A percentile compares a stretch with the other conserved stretches of the same genome.
Evolutionary conservation across 2,888 invertebrate genomes (phyloP).

Genomic region (Melitaea athalia): DNA sequence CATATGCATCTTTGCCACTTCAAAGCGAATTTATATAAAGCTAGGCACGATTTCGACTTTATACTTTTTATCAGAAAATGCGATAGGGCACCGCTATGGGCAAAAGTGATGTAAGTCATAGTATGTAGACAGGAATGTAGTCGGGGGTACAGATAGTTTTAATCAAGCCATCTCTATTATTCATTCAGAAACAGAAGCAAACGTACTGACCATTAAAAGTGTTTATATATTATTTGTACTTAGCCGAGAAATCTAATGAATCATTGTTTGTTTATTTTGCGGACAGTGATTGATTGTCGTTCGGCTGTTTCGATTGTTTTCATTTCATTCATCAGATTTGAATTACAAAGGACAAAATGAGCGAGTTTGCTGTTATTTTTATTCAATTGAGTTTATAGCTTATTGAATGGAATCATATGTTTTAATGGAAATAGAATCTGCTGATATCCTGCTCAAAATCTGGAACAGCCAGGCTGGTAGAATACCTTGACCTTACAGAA

Average conservation of each 20-base stretch:
- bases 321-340: constrained; percentile 1
- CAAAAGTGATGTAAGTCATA: too few species aligned
- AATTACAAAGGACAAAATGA: not conserved
- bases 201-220: not conserved
- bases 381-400: not conserved
- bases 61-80: too few species aligned
- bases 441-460: too few species aligned
- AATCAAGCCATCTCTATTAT: not conserved
- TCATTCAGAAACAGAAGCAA: not conserved
- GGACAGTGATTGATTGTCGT: constrained; percentile 32
- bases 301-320: constrained; percentile 3
- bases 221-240: not conserved
- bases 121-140: too few species aligned
- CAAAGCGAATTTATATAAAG: too few species aligned
- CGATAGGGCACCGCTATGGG: too few species aligned
- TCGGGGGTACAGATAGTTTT: too few species aligned
- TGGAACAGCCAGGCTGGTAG: too few species aligned
- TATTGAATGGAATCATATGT: not conserved
- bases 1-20: too few species aligned
- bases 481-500: too few species aligned
- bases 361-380: not conserved
- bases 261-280: constrained; percentile 28
- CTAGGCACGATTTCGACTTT: too few species aligned
- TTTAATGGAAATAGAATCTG: not conserved
- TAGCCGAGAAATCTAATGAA: constrained; percentile 19